A percentile compares a stretch with the other conserved stretches of the same genome.
Evolutionary conservation across 2,888 invertebrate species (phyloP).

Genomic region (Heliconius ismenius): DNA sequence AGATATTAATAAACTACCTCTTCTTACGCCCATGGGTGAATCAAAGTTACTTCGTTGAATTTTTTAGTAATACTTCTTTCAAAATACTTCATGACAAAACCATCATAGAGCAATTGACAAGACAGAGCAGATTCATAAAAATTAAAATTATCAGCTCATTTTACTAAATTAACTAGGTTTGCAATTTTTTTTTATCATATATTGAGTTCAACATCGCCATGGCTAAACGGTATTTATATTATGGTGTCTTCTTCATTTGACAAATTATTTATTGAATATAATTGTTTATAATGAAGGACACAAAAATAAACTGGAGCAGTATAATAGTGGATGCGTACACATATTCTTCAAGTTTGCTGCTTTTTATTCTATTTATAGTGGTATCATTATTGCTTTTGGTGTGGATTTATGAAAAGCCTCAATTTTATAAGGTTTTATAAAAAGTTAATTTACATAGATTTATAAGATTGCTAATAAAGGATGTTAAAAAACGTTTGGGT

Average conservation of each 20-base stretch:
- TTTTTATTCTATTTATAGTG: slow-evolving; percentile 57
- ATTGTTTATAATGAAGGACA: slow-evolving; percentile 47
- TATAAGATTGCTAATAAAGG: neutral
- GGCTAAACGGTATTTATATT: neutral
- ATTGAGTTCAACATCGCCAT: neutral
- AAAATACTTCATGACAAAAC: neutral
- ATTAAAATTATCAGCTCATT: neutral
- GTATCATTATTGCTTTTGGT: slow-evolving; percentile 57
- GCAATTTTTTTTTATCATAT: neutral
- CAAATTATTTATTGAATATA: slow-evolving; percentile 2
- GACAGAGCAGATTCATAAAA: neutral
- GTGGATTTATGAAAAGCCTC: slow-evolving; percentile 66
- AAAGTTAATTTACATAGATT: neutral
- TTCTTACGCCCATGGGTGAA: neutral
- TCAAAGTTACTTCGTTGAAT: neutral
- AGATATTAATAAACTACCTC: no score
- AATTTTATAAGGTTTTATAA: slow-evolving; percentile 60
- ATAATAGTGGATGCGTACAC: slow-evolving; percentile 63
- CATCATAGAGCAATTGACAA: neutral
- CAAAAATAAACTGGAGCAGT: slow-evolving; percentile 52
- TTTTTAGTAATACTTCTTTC: neutral
- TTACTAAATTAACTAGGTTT: neutral
- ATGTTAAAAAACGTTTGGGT: no score
- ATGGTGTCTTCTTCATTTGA: neutral
- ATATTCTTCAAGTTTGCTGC: slow-evolving; percentile 64